Evolutionary conservation across 2,797 vertebrate genomes (phyloP).

Genomic region (Phrynocephalus guinanensis): DNA sequence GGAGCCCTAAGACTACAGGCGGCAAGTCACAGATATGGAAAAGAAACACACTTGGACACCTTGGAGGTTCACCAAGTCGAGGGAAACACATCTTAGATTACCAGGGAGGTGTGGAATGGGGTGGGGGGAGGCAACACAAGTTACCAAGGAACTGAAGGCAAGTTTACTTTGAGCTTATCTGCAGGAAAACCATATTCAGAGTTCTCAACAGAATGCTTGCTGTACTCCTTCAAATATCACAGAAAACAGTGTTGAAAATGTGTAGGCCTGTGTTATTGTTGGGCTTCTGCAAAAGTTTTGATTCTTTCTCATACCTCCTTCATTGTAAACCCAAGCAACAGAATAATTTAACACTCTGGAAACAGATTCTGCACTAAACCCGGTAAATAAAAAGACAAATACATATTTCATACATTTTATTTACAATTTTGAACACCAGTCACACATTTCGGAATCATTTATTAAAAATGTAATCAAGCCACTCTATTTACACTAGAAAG

Average conservation of each 20-base stretch:
- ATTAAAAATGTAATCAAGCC: slow-evolving; percentile 81
- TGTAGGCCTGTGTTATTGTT: slow-evolving; percentile 72
- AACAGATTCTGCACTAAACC: slow-evolving; percentile 87
- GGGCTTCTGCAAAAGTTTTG: slow-evolving; percentile 74
- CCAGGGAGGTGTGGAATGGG: not conserved
- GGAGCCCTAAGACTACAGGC: slow-evolving; percentile 54
- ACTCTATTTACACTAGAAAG: slow-evolving; percentile 84
- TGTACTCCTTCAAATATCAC: slow-evolving; percentile 71
- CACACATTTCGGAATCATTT: slow-evolving; percentile 94
- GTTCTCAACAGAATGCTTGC: slow-evolving; percentile 60
- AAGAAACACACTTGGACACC: slow-evolving; percentile 40
- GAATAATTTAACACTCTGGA: slow-evolving; percentile 74
- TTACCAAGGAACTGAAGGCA: slow-evolving; percentile 68
- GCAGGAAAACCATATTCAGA: slow-evolving; percentile 45
- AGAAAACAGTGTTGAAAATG: slow-evolving; percentile 77
- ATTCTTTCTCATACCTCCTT: slow-evolving; percentile 61
- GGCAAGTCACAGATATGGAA: slow-evolving; percentile 58
- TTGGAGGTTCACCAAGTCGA: slow-evolving; percentile 47
- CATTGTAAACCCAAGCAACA: slow-evolving; percentile 74
- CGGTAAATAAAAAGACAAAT: slow-evolving; percentile 99
- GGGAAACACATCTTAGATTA: slow-evolving; percentile 25
- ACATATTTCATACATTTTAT: slow-evolving; percentile 99
- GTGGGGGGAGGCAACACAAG: slow-evolving; percentile 24
- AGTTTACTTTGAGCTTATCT: slow-evolving; percentile 65
- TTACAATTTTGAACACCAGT: slow-evolving; percentile 94